phyloP scores from a whole-genome alignment of 2,797 vertebrate species.

The Mionectes olivaceus region DNA sequence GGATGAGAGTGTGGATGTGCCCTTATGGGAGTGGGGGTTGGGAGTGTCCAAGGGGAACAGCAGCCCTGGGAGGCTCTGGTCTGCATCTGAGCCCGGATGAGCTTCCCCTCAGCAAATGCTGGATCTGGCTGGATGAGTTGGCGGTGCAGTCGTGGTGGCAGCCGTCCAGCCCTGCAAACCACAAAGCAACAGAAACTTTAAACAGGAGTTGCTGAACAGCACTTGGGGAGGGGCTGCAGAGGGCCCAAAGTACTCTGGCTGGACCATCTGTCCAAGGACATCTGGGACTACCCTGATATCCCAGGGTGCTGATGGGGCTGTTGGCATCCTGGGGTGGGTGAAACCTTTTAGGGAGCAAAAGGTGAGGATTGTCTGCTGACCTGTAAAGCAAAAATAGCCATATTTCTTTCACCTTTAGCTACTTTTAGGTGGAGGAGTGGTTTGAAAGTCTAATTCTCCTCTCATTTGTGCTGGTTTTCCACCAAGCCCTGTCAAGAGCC shows the following conservation, averaged over 20 bases:
- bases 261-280: neutral
- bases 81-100: fast-evolving
- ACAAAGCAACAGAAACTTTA: neutral
- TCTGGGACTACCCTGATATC: neutral
- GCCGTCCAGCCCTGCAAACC: neutral
- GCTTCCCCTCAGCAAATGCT: neutral
- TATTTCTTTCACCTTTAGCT: neutral
- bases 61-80: neutral
- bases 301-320: neutral
- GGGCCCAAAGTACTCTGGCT: neutral
- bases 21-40: neutral
- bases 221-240: neutral
- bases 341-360: neutral
- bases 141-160: neutral
- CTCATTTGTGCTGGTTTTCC: neutral
- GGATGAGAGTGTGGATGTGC: neutral
- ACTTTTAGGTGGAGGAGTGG: neutral
- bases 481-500: neutral
- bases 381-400: neutral
- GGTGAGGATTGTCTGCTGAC: neutral
- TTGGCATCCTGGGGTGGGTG: neutral
- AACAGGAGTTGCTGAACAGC: neutral
- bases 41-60: neutral
- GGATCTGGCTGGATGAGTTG: neutral
- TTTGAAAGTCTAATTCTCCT: neutral